Evolutionary conservation across 2,797 vertebrate genomes (phyloP), one percentile per base, ranked within the genome.

Genomic region (Schizothorax lantsangensis): DNA sequence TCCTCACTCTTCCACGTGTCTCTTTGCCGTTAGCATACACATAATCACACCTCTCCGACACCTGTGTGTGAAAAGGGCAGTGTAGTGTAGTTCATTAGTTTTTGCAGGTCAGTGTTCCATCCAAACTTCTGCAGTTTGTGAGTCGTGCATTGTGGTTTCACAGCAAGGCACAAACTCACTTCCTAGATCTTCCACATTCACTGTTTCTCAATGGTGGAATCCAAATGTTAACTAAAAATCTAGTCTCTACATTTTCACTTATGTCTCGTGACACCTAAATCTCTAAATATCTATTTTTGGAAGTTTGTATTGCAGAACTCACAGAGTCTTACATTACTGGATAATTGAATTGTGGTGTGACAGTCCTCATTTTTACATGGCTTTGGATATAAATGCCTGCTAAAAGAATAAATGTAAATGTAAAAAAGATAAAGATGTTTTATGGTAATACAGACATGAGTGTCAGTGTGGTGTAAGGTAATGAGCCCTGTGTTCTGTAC

Each of bases 11-110:
- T 81, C 98, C 97, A 80, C 95, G 97, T 9, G 96, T 96, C 95
- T 99, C 97, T 86, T 97, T 98, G 69, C 98, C 97, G 0, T 97
- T 98, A 90, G 98, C 96, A 11, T 96, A 99, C 84, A 99, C 91
- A 0, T 97, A 97, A 93, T 99, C 96, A 33, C 98, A 99, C 74
- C 94, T 95, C 84, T 97, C 97, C 0, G 98, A 98, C 86, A 99
- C 97, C 97, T 98, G 91, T 59, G 36, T 38, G 33, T 40, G 52
- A 36, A 78, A 78, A 59, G 4, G 2, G 4, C 6, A n/a, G 12
- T 23, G 19, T 8, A 57, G 11, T 78, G 30, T 15, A 57, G 21
- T 26, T 62, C 5, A 26, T 62, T 62, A 11, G 6, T 62, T 26
- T n/a, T 62, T 26, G n/a, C 59, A 62, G 59, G n/a, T 26, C 59